These are phyloP conservation scores for Pristionchus pacificus DNA, from an alignment of 1,140 invertebrate genomes.

Conservation along the genomic window DNA sequence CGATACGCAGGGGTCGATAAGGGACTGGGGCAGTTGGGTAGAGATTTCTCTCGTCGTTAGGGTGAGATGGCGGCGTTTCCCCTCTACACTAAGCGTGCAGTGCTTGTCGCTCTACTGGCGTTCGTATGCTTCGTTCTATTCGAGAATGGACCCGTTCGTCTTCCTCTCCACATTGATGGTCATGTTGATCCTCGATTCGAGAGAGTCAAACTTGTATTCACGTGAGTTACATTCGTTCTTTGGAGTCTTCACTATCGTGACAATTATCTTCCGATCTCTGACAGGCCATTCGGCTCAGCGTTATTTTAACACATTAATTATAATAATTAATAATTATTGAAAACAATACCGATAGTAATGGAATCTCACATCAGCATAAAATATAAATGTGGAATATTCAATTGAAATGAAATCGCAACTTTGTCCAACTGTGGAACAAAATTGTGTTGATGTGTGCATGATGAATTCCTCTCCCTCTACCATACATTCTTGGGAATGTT, in stretches of 20 bases:
- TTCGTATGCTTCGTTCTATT: constrained; percentile 3
- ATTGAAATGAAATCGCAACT: too few relatives aligned
- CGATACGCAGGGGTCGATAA: too few relatives aligned
- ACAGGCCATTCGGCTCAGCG: neutral
- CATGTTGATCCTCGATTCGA: constrained; percentile 19
- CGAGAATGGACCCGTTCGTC: constrained; percentile 13
- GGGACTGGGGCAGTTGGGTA: too few relatives aligned
- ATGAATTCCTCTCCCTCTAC: too few relatives aligned
- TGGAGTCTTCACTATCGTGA: neutral
- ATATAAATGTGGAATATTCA: neutral
- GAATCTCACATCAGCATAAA: neutral
- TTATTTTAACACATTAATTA: constrained; percentile 2
- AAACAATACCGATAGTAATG: neutral
- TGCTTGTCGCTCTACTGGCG: neutral
- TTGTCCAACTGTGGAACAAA: too few relatives aligned
- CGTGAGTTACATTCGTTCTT: constrained; percentile 14
- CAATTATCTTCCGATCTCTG: neutral
- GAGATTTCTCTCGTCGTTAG: too few relatives aligned
- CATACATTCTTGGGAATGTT: too few relatives aligned
- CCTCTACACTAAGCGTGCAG: constrained; percentile 3
- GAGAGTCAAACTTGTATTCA: constrained; percentile 23
- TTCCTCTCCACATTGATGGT: constrained; percentile 26
- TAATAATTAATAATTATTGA: neutral
- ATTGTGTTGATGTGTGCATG: too few relatives aligned
- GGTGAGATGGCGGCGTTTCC: constrained; percentile 5